Evolutionary conservation across 2,113 vertebrate species (phyloP).

Genomic region (Elgaria multicarinata): DNA sequence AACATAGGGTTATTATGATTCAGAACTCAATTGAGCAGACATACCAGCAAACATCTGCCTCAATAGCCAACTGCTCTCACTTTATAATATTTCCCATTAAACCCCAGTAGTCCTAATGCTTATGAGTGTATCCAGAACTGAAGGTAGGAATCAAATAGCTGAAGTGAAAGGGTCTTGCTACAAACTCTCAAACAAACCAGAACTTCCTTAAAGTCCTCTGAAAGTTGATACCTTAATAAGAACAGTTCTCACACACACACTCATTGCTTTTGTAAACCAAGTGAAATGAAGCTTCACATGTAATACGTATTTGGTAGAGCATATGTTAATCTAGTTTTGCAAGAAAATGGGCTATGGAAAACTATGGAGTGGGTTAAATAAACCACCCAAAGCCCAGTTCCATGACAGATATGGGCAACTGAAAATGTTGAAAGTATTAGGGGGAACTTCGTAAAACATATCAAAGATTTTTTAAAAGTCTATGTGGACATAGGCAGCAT

Average conservation of each 20-base stretch:
- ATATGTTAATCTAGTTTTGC: neutral
- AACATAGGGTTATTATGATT: neutral
- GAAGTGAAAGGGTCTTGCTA: neutral
- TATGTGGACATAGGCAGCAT: neutral
- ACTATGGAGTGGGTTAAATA: neutral
- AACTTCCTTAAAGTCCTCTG: no score
- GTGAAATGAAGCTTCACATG: neutral
- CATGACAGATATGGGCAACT: neutral
- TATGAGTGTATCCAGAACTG: neutral
- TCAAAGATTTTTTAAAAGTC: neutral
- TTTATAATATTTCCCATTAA: slow-evolving; percentile 16
- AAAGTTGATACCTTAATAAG: neutral
- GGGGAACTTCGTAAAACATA: neutral
- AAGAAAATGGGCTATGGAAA: neutral
- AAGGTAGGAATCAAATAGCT: neutral
- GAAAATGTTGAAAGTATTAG: neutral
- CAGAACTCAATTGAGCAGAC: neutral
- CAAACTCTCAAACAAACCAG: neutral
- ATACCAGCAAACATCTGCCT: neutral
- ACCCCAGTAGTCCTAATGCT: neutral
- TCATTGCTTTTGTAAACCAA: neutral
- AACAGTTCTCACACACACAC: neutral
- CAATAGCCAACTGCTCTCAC: neutral
- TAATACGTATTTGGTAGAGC: neutral
- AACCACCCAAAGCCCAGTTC: neutral